A percentile compares a stretch with the other conserved stretches of the same genome.
These are phyloP conservation scores for Polydesmus complanatus DNA, from an alignment of 2,888 invertebrate species.

Conservation along the genomic window DNA sequence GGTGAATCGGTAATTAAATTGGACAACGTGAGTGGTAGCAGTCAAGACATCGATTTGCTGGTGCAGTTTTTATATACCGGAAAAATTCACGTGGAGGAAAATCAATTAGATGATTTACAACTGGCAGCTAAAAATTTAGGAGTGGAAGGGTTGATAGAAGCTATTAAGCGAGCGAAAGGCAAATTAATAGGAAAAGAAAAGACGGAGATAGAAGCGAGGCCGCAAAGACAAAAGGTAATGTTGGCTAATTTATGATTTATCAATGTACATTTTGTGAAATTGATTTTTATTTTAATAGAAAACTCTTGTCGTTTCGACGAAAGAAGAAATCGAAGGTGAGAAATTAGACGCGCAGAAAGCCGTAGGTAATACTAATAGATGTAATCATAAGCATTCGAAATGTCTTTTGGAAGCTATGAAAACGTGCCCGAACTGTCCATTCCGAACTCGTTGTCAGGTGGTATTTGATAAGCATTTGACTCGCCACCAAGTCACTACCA, in stretches of 20 bases:
- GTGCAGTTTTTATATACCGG: conserved; percentile 11
- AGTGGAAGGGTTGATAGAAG: neutral
- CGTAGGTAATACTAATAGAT: too few relatives aligned
- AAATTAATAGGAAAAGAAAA: neutral
- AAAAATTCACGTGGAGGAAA: neutral
- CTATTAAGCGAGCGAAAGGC: neutral
- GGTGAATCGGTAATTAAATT: neutral
- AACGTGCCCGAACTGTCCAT: neutral
- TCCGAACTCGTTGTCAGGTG: neutral
- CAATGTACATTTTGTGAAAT: neutral
- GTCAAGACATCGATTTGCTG: conserved; percentile 1
- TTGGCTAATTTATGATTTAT: neutral
- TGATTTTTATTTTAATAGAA: too few relatives aligned
- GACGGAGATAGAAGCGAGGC: neutral
- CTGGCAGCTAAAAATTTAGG: conserved; percentile 4
- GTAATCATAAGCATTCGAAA: neutral
- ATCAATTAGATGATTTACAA: conserved; percentile 1
- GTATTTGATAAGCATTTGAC: neutral
- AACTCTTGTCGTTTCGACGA: too few relatives aligned
- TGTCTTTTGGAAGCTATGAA: neutral
- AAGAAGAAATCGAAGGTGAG: too few relatives aligned
- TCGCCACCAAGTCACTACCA: neutral
- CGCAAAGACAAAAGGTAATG: neutral
- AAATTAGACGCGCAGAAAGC: too few relatives aligned
- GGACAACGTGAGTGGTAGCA: neutral